Base-by-base conservation (phyloP, 2,113 vertebrate genomes). In the Amazona vittata region DNA sequence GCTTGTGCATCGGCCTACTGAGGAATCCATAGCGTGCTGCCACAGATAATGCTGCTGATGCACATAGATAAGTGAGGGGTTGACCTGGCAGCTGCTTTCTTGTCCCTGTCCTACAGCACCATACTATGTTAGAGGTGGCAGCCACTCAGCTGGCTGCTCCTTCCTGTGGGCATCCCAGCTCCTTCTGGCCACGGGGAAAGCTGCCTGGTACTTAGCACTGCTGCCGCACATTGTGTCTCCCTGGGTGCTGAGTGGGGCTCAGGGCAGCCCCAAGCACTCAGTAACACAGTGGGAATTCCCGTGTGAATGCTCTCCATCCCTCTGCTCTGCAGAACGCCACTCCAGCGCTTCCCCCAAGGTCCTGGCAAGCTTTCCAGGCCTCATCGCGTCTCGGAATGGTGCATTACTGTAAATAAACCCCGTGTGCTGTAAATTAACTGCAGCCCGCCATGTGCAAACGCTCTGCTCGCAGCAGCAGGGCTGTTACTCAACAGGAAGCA, bases 171-270 rank as follows among this genome's bases (percentile, higher is more conserved):
- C 21, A 21, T 10, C 55, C 44, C 19, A 5, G 37, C 77, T 78
- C 33, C 81, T 52, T 39, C 3, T 11, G 35, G 71, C 33, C n/a
- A 5, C 5, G 24, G 19, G 0, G 7, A 39, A 50, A 44, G 49
- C 60, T 31, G 44, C 39, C 39, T 9, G 71, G 63, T 21, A 5
- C 63, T 22, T 1, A 3, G 63, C 15, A 3, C 47, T 52, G 75
- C 50, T 4, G 16, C 5, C 35, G 18, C 21, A 5, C 5, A 2
- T 71, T 21, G 25, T 0, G 0, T 17, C 15, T 50, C 31, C 0
- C 0, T 29, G 46, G 20, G 57, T 4, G 81, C 62, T 9, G 29
- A 55, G 31, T 21, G 55, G 31, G 12, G 39, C 15, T 22, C 47
- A 8, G 35, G 15, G 83, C 75, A 68, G 76, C 35, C 26, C 44